phyloP scores from a whole-genome alignment of 2,888 invertebrate species.

The Ethmia dodecea region DNA sequence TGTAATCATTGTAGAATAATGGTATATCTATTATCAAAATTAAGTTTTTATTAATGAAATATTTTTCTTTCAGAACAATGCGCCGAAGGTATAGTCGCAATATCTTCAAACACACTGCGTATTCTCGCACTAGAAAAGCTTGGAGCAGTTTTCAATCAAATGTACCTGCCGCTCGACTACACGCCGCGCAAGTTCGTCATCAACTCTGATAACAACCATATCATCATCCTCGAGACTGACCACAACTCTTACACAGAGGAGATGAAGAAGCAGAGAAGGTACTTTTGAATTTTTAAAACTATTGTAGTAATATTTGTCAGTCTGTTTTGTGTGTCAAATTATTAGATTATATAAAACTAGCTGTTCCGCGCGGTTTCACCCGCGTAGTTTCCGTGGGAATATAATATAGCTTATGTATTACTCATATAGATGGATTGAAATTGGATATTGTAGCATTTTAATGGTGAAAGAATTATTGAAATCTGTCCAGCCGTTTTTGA shows the following conservation, averaged over 20 bases:
- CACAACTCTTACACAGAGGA: conserved; percentile 99
- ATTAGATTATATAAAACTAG: no score
- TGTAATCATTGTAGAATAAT: no score
- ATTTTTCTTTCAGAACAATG: conserved; percentile 99
- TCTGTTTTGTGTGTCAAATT: no score
- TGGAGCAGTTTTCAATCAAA: conserved; percentile 98
- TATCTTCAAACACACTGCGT: conserved; percentile 96
- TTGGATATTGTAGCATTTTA: no score
- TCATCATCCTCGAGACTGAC: conserved; percentile 96
- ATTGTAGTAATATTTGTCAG: no score
- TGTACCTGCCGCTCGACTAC: conserved; percentile 93
- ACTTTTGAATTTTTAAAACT: conserved; percentile 19
- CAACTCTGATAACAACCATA: conserved; percentile 92
- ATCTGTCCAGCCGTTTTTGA: no score
- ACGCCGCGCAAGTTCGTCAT: conserved; percentile 97
- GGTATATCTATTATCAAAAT: no score
- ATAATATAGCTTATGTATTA: neutral
- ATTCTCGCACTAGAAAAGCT: conserved; percentile 98
- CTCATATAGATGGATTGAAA: neutral
- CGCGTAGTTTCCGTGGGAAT: no score
- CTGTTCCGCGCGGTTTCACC: no score
- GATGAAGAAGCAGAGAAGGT: conserved; percentile 91
- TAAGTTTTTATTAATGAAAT: no score
- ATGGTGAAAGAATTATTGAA: no score
- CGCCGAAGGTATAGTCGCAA: conserved; percentile 99